These are phyloP conservation scores for Gisinianus flammeolus DNA, from an alignment of 2,888 invertebrate species.

Conservation along the genomic window DNA sequence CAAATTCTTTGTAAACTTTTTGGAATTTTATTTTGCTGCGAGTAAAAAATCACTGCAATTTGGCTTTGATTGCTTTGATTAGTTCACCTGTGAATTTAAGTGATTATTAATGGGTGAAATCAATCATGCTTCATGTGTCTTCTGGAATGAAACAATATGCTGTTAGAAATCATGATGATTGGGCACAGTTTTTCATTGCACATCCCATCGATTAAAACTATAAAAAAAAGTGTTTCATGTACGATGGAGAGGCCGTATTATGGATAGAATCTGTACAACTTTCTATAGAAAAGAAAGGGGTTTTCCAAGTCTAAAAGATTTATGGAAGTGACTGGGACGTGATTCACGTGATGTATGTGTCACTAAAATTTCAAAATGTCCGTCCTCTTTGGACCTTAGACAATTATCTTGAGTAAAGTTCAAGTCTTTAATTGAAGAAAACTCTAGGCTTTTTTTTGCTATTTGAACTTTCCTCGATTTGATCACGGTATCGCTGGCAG, in stretches of 20 bases:
- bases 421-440: conserved; percentile 22
- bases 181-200: background rate
- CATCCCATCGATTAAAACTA: background rate
- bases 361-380: conserved; percentile 24
- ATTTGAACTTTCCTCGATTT: conserved; percentile 9
- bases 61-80: no score
- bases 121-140: no score
- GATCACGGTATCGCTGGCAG: background rate
- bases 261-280: no score
- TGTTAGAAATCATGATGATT: no score
- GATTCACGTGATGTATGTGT: background rate
- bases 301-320: no score
- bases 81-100: no score
- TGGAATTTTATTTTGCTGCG: no score
- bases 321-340: conserved; percentile 5
- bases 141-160: no score
- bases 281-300: background rate
- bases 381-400: conserved; percentile 4
- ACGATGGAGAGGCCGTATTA: background rate
- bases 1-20: no score
- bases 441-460: background rate
- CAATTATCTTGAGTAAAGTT: conserved; percentile 19
- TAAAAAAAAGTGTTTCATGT: background rate
- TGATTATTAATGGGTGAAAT: no score
- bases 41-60: no score